Base-by-base conservation (phyloP, 2,888 invertebrate species). In the Patella caerulea region DNA sequence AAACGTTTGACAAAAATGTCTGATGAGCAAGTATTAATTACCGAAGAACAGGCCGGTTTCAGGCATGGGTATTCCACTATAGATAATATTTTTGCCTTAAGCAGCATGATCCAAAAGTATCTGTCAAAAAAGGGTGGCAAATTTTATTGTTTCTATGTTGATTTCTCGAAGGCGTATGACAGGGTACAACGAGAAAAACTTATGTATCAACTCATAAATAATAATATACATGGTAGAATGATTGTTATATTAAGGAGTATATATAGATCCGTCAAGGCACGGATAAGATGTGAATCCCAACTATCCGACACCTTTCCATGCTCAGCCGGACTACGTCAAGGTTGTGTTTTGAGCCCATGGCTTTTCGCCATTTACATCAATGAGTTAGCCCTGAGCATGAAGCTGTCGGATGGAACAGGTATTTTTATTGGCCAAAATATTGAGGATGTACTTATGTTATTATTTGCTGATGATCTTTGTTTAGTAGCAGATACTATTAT, bases 221-320 rank as follows among this genome's bases (percentile, higher is more conserved):
- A n/a, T 65, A 65, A 65, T 65, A 19, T 65, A 65, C 65, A 65
- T 65, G 65, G 65, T 65, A 19, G 19, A 19, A 65, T 65, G 65
- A 19, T 65, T 65, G 24, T 19, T 65, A 65, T 65, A 19, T 11
- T 65, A 19, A 65, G 24, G 24, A 65, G 65, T 24, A n/a, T 65
- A 65, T 65, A 65, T 65, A 24, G 24, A 65, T 19, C 65, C 12
- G 65, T 65, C 24, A 9, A 65, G 19, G n/a, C 19, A 19, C n/a
- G 65, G 24, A 65, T 65, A 19, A 65, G 65, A 24, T 65, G 19
- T 11, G 24, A 65, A 9, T n/a, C n/a, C 12, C n/a, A 65, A 24
- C 24, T 65, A 12, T 65, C 65, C n/a, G 65, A 65, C 24, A 65
- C 19, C 24, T 65, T 65, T 65, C n/a, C n/a, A 19, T 65, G 65